A percentile compares a stretch with the other conserved stretches of the same genome.
Evolutionary conservation across 2,888 invertebrate species (phyloP).

Genomic region (Anthoptus insignis): DNA sequence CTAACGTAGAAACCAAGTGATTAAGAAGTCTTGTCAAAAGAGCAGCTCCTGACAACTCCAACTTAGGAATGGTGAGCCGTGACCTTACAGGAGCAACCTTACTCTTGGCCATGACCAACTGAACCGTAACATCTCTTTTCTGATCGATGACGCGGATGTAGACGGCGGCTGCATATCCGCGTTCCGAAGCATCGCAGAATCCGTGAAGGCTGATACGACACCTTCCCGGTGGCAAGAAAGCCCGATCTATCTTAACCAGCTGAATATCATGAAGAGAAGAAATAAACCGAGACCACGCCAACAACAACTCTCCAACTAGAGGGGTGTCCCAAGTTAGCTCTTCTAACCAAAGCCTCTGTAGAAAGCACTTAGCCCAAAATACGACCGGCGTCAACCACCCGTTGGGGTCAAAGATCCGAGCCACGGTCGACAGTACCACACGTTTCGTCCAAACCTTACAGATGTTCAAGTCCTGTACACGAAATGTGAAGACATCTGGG

Average conservation of each 20-base stretch:
- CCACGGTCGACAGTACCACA: slow-evolving; percentile 9
- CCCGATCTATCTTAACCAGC: background rate
- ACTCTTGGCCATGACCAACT: background rate
- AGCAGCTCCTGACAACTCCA: slow-evolving; percentile 8
- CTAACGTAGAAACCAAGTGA: background rate
- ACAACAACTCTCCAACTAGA: background rate
- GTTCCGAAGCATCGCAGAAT: background rate
- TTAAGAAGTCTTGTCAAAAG: background rate
- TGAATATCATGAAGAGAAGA: background rate
- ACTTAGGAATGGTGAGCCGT: background rate
- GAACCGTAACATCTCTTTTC: background rate
- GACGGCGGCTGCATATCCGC: background rate
- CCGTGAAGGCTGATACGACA: background rate
- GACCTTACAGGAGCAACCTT: background rate
- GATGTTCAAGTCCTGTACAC: background rate
- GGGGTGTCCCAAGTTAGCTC: background rate
- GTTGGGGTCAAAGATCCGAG: slow-evolving; percentile 25
- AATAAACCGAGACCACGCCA: background rate
- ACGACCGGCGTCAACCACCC: slow-evolving; percentile 23
- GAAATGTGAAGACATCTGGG: slow-evolving; percentile 18
- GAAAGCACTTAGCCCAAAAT: slow-evolving; percentile 23
- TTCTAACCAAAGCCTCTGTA: background rate
- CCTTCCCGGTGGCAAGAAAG: background rate
- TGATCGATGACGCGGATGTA: background rate
- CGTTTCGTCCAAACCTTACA: slow-evolving; percentile 13